These are phyloP conservation scores for Limnodromus scolopaceus DNA, from an alignment of 2,797 vertebrate genomes.

Conservation along the genomic window DNA sequence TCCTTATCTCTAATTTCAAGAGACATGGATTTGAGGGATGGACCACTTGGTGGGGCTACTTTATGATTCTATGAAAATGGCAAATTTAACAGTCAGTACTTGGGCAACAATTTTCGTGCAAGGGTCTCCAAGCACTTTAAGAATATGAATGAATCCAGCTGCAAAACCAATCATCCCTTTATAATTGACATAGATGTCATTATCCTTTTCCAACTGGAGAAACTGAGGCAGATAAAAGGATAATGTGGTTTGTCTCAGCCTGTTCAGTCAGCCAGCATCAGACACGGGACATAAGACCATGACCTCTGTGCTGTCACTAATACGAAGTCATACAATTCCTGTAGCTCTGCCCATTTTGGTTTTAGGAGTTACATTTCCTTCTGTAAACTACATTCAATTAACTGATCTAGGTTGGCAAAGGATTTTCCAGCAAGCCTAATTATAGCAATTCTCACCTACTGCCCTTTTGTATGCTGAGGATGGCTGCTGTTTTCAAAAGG, in stretches of 20 bases:
- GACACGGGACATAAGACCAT: neutral
- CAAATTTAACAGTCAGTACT: constrained; percentile 18
- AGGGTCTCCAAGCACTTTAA: neutral
- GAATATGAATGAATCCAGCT: constrained; percentile 33
- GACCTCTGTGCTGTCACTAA: neutral
- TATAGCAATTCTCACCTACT: neutral
- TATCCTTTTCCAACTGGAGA: neutral
- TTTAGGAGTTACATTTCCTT: neutral
- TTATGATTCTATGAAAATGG: neutral
- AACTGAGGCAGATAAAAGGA: constrained; percentile 17
- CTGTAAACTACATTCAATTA: neutral
- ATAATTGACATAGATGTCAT: neutral
- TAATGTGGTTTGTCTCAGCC: neutral
- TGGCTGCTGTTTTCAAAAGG: neutral
- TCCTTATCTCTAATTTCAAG: neutral
- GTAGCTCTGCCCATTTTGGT: neutral
- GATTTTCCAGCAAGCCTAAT: neutral
- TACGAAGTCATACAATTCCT: neutral
- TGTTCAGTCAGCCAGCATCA: neutral
- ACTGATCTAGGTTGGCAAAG: neutral
- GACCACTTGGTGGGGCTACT: neutral
- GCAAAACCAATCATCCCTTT: neutral
- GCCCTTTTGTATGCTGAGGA: neutral
- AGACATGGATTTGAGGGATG: neutral
- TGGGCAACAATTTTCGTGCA: neutral